Evolutionary conservation across 2,888 invertebrate species (phyloP).

Genomic region (Tachina fera): DNA sequence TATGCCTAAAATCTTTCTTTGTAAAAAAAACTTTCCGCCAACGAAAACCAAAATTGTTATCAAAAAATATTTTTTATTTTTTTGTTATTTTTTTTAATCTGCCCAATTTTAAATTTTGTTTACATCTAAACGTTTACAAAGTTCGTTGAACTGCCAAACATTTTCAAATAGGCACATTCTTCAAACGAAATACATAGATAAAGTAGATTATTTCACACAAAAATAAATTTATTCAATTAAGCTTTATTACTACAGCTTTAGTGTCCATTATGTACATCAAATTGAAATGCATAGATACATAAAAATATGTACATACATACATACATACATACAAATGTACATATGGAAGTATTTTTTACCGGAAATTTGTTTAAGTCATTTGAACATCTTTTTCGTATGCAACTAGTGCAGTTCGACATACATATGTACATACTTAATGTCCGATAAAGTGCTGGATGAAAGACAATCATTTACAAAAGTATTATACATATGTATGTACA

Average conservation of each 20-base stretch:
- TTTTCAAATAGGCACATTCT: not conserved
- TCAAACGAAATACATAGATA: not conserved
- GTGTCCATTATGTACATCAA: conserved; percentile 4
- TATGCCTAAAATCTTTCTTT: too few relatives aligned
- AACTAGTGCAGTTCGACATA: conserved; percentile 15
- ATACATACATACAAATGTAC: not conserved
- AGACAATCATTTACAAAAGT: conserved; percentile 43
- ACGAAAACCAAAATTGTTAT: not conserved
- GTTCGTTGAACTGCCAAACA: conserved; percentile 15
- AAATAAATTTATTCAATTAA: conserved; percentile 13
- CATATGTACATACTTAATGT: conserved; percentile 12
- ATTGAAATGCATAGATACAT: not conserved
- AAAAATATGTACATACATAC: not conserved
- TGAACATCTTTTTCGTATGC: conserved; percentile 24
- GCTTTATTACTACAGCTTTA: conserved; percentile 14
- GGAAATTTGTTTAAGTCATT: conserved; percentile 35
- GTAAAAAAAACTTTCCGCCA: too few relatives aligned
- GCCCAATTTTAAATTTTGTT: not conserved
- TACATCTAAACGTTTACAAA: not conserved
- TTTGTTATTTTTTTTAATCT: not conserved
- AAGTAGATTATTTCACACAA: conserved; percentile 8
- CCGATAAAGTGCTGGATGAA: conserved; percentile 29
- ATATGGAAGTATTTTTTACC: not conserved
- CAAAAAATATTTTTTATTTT: not conserved
- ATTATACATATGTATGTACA: not conserved